Percentiles rank a stretch among this genome's conserved stretches.
phyloP scores from a whole-genome alignment of 2,113 vertebrate species.

The Silurus asotus region DNA sequence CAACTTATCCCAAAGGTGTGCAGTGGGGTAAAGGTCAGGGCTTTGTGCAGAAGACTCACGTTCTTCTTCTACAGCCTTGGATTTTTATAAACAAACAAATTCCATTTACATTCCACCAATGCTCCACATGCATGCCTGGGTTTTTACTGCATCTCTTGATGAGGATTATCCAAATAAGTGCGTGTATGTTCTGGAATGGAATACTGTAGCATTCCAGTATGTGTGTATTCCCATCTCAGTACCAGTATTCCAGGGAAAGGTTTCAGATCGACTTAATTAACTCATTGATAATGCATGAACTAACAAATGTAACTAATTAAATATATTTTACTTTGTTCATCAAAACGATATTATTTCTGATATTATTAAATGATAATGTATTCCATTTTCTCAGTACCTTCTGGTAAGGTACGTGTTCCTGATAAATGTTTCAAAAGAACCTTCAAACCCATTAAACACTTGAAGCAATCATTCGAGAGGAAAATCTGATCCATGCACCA shows the following conservation, averaged over 20 bases:
- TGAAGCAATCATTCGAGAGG: background rate
- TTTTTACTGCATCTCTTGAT: background rate
- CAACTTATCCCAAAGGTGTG: background rate
- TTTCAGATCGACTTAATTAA: background rate
- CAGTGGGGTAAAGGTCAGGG: background rate
- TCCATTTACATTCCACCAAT: background rate
- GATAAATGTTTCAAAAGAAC: background rate
- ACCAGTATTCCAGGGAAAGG: background rate
- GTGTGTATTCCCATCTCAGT: background rate
- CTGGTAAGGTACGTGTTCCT: background rate
- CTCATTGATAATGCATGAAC: background rate
- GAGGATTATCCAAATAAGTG: background rate
- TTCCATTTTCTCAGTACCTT: background rate
- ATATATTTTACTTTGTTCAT: background rate
- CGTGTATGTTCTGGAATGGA: background rate
- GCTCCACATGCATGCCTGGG: background rate
- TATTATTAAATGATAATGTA: too few species aligned
- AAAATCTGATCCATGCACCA: conserved; percentile 19
- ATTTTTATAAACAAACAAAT: background rate
- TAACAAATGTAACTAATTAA: background rate
- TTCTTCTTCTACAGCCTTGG: background rate
- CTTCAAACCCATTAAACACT: background rate
- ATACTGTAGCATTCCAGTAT: background rate
- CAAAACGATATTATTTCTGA: too few species aligned
- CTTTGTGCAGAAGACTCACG: background rate